Percentiles rank a stretch among this genome's conserved stretches.
These are phyloP conservation scores for Callinectes sapidus DNA, from an alignment of 2,888 invertebrate genomes.

Conservation along the genomic window DNA sequence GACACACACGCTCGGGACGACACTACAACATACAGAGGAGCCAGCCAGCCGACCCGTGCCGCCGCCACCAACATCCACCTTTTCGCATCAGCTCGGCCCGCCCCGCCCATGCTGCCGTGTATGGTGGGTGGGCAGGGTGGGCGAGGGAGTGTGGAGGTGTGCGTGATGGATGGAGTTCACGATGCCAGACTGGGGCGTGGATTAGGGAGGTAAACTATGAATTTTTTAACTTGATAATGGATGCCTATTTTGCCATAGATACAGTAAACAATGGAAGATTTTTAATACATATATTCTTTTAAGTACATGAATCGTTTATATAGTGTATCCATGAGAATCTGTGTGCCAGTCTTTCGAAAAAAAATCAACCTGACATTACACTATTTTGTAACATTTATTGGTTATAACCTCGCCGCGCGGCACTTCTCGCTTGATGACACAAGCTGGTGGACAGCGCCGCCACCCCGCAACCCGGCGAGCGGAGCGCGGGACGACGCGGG, in stretches of 20 bases:
- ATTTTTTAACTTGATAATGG: constrained; percentile 52
- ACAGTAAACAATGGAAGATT: constrained; percentile 61
- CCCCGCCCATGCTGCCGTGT: neutral
- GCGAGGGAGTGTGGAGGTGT: constrained; percentile 32
- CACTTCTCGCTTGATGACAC: constrained; percentile 53
- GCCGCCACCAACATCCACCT: constrained; percentile 8
- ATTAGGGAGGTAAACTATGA: constrained; percentile 53
- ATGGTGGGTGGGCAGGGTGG: neutral
- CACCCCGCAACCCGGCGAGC: neutral
- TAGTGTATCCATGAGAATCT: constrained; percentile 55
- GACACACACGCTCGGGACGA: constrained; percentile 69
- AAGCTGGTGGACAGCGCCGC: constrained; percentile 10
- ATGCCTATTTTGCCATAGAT: constrained; percentile 53
- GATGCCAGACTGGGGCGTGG: constrained; percentile 31
- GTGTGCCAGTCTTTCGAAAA: constrained; percentile 51
- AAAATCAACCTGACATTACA: constrained; percentile 45
- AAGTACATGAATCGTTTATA: constrained; percentile 54
- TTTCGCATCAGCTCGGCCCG: neutral
- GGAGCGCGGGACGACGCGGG: neutral
- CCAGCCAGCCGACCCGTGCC: constrained; percentile 43
- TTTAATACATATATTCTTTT: constrained; percentile 58
- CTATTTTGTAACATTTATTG: constrained; percentile 50
- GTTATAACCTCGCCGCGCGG: constrained; percentile 28
- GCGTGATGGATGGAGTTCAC: neutral
- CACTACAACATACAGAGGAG: constrained; percentile 64